These are phyloP conservation scores for Epinephelus cyanopodus DNA, from an alignment of 2,113 vertebrate species.

Conservation along the genomic window DNA sequence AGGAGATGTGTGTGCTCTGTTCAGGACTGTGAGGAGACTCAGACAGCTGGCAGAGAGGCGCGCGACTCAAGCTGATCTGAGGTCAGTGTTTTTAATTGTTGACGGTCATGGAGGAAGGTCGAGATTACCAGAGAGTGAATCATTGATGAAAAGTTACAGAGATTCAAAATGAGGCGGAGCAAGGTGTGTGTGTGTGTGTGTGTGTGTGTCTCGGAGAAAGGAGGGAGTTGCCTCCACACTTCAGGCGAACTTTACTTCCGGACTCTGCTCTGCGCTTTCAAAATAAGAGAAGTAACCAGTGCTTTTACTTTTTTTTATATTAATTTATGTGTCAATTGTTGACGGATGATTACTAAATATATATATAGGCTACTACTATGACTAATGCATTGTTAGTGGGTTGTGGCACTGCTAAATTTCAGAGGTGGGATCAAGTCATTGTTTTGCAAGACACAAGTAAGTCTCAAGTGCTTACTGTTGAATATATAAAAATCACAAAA, in stretches of 20 bases:
- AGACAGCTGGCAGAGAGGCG: neutral
- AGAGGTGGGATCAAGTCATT: too few species aligned
- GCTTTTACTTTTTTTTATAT: neutral
- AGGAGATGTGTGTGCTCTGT: neutral
- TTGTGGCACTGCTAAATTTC: too few species aligned
- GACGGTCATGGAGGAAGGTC: conserved; percentile 33
- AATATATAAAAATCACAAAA: too few species aligned
- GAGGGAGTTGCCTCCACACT: neutral
- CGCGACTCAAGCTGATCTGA: conserved; percentile 25
- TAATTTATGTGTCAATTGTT: too few species aligned
- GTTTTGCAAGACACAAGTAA: too few species aligned
- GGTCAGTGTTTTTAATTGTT: conserved; percentile 6
- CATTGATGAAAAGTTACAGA: conserved; percentile 67
- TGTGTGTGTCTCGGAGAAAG: neutral
- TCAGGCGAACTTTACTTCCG: neutral
- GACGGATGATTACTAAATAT: too few species aligned
- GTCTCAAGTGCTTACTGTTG: too few species aligned
- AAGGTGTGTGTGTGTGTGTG: neutral
- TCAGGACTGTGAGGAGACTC: conserved; percentile 18
- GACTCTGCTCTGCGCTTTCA: conserved; percentile 6
- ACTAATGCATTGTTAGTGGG: too few species aligned
- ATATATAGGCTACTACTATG: too few species aligned
- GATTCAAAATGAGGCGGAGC: conserved; percentile 50
- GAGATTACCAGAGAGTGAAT: conserved; percentile 59
- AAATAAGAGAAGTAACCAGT: conserved; percentile 35